Conservation (phyloP, 2,888 invertebrate species). For the Liopterus haemorrhoidalis region DNA sequence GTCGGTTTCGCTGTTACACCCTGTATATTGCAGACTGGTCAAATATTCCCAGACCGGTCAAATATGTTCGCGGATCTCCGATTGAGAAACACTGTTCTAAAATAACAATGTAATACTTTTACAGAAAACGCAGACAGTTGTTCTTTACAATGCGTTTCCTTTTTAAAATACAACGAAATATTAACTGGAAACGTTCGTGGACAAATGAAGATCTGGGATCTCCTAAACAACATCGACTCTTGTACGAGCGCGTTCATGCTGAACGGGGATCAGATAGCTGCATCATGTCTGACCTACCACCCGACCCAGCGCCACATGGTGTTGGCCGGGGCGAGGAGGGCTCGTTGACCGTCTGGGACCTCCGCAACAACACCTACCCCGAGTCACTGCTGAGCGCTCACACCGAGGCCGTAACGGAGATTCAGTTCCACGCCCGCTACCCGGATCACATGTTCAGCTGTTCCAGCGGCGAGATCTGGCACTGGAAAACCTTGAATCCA, state of each 20-base stretch:
- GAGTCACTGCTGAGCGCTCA: conserved; percentile 77
- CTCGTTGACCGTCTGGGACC: conserved; percentile 82
- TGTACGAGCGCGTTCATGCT: conserved; percentile 67
- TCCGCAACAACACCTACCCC: conserved; percentile 76
- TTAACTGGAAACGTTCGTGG: conserved; percentile 83
- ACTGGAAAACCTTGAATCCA: conserved; percentile 67
- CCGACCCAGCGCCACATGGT: conserved; percentile 82
- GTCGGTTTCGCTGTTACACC: too few relatives aligned
- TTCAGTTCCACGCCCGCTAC: conserved; percentile 78
- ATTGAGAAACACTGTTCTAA: too few relatives aligned
- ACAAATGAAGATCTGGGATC: conserved; percentile 85
- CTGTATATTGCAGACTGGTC: too few relatives aligned
- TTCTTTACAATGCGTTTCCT: conserved; percentile 69
- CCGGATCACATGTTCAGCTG: conserved; percentile 80
- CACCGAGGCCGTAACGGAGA: conserved; percentile 70
- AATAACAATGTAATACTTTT: too few relatives aligned
- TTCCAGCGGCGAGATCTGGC: conserved; percentile 83
- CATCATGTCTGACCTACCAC: conserved; percentile 72
- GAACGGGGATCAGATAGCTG: conserved; percentile 66
- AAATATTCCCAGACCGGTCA: too few relatives aligned
- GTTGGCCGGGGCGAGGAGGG: conserved; percentile 82
- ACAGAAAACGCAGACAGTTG: conserved; percentile 75
- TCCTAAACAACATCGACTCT: conserved; percentile 57
- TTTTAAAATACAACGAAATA: conserved; percentile 66
- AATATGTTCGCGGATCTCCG: too few relatives aligned